phyloP scores from a whole-genome alignment of 2,888 invertebrate species.

The Pandemis corylana region DNA sequence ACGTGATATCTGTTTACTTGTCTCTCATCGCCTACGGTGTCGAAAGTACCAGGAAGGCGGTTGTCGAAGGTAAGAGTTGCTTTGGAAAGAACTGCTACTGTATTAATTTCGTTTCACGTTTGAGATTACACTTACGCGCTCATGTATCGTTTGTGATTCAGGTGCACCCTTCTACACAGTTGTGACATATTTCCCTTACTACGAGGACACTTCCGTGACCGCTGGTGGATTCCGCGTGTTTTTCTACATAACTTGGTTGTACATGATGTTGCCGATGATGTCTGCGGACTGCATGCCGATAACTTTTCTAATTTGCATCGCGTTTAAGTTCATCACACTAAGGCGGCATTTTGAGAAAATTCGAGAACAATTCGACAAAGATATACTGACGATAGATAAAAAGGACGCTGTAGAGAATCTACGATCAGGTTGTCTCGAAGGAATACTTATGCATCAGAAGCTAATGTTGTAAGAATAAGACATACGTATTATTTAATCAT shows the following conservation, averaged over 20 bases:
- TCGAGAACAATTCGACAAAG: slow-evolving; percentile 58
- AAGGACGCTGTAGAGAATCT: slow-evolving; percentile 58
- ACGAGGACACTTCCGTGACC: slow-evolving; percentile 60
- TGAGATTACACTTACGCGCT: neutral
- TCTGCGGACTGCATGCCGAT: slow-evolving; percentile 76
- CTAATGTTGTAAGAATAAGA: slow-evolving; percentile 63
- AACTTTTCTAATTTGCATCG: slow-evolving; percentile 67
- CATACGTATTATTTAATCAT: neutral
- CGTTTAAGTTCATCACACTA: slow-evolving; percentile 71
- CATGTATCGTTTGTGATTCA: slow-evolving; percentile 45
- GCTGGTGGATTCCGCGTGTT: slow-evolving; percentile 67
- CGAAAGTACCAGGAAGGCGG: slow-evolving; percentile 64
- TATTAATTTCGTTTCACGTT: neutral
- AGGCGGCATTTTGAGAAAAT: slow-evolving; percentile 66
- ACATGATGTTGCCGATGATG: slow-evolving; percentile 80
- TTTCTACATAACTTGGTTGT: slow-evolving; percentile 73
- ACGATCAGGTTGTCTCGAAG: slow-evolving; percentile 64
- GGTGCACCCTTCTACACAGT: slow-evolving; percentile 76
- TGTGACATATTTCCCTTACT: slow-evolving; percentile 72
- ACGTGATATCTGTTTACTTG: slow-evolving; percentile 70
- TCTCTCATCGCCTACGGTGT: slow-evolving; percentile 70
- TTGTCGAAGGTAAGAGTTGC: slow-evolving; percentile 64
- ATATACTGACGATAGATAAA: slow-evolving; percentile 54
- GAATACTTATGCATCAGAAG: slow-evolving; percentile 72
- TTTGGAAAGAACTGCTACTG: slow-evolving; percentile 28